These are phyloP conservation scores for Loris lydekkerianus DNA, from an alignment of 2,797 vertebrate species.

Conservation along the genomic window DNA sequence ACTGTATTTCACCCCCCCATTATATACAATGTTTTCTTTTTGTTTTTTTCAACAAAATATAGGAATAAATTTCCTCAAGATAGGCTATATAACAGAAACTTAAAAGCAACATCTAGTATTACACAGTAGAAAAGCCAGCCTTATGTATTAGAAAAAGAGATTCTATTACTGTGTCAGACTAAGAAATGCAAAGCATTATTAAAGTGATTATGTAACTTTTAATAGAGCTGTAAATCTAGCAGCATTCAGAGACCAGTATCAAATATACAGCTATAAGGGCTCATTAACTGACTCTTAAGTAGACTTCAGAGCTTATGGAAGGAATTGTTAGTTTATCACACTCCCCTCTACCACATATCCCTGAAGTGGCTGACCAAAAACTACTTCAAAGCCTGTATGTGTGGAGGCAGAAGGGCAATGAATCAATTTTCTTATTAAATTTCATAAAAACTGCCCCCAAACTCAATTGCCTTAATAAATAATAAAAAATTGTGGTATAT, in stretches of 20 bases:
- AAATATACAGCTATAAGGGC: neutral
- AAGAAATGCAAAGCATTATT: neutral
- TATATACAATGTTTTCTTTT: neutral
- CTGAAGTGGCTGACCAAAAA: neutral
- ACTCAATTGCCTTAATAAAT: neutral
- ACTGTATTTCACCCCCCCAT: neutral
- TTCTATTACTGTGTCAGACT: neutral
- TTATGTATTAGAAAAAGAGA: neutral
- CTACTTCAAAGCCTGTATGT: neutral
- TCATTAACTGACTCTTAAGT: neutral
- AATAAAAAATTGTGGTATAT: neutral
- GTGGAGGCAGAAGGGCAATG: neutral
- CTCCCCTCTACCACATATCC: neutral
- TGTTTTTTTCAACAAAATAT: neutral
- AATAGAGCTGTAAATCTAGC: neutral
- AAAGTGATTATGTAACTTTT: neutral
- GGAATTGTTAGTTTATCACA: neutral
- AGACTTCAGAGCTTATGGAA: neutral
- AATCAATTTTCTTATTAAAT: neutral
- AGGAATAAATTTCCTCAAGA: neutral
- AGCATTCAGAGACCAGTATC: neutral
- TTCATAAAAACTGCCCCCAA: neutral
- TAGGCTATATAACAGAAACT: neutral
- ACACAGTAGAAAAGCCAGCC: neutral
- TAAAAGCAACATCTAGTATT: neutral